Percentiles rank a stretch among this genome's conserved stretches.
Conservation (phyloP, 1,140 invertebrate species). For the Drosophila rufa region DNA sequence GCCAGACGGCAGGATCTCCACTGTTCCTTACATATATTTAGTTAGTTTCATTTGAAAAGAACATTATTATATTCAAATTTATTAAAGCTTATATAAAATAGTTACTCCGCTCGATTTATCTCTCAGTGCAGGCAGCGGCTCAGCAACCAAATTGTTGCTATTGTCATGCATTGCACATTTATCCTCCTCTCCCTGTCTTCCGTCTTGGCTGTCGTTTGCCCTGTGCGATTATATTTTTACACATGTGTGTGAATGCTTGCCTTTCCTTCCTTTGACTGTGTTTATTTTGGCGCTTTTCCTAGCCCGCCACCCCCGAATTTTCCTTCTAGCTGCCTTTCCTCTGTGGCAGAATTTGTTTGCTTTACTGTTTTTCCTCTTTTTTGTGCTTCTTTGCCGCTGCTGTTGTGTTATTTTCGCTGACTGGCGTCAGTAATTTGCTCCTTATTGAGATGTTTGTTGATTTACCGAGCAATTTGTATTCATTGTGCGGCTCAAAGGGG, state of each 20-base stretch:
- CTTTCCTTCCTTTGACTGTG: slow-evolving; percentile 56
- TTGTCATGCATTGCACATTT: slow-evolving; percentile 73
- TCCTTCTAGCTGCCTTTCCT: slow-evolving; percentile 16
- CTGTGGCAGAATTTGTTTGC: slow-evolving; percentile 40
- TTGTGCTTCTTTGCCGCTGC: slow-evolving; percentile 18
- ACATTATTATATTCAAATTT: background rate
- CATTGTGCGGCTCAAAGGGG: slow-evolving; percentile 67
- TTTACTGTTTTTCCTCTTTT: slow-evolving; percentile 19
- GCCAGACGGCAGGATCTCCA: too few relatives aligned
- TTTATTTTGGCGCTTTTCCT: slow-evolving; percentile 64
- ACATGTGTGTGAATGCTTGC: slow-evolving; percentile 27
- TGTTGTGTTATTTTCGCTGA: slow-evolving; percentile 67
- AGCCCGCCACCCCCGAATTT: slow-evolving; percentile 10
- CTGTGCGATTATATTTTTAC: slow-evolving; percentile 61
- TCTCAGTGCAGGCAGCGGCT: background rate
- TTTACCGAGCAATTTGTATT: slow-evolving; percentile 84
- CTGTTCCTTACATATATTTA: too few relatives aligned
- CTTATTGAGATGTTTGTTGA: slow-evolving; percentile 84
- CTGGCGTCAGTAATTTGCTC: slow-evolving; percentile 82
- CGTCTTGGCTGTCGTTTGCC: slow-evolving; percentile 9
- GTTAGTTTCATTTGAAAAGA: background rate
- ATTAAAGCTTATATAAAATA: background rate
- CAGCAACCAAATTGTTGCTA: slow-evolving; percentile 72
- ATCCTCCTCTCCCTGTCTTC: slow-evolving; percentile 2
- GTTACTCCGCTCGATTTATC: background rate